Percentiles rank a stretch among this genome's conserved stretches.
These are phyloP conservation scores for Microchirus variegatus DNA, from an alignment of 2,797 vertebrate genomes.

Conservation along the genomic window DNA sequence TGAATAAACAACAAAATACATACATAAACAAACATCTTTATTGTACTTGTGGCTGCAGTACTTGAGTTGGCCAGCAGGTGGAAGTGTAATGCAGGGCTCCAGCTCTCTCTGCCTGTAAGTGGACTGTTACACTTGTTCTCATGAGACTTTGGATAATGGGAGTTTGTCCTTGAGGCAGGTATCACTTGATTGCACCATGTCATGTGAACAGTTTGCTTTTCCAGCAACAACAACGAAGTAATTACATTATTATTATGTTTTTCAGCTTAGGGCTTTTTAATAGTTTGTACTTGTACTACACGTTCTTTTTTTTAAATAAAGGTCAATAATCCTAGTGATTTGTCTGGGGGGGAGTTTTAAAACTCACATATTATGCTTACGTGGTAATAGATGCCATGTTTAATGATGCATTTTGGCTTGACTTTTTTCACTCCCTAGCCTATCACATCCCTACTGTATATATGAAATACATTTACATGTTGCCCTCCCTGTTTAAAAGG, in stretches of 20 bases:
- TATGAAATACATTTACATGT: constrained; percentile 7
- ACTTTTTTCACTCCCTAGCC: neutral
- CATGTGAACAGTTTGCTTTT: neutral
- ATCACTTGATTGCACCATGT: neutral
- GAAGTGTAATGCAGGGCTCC: constrained; percentile 39
- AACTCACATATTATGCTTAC: no score
- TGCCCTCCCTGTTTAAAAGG: constrained; percentile 11
- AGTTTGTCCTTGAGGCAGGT: constrained; percentile 1
- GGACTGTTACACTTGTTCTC: neutral
- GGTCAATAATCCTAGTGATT: no score
- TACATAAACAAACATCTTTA: rapidly evolving
- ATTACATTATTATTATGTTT: constrained; percentile 5
- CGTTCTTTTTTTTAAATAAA: no score
- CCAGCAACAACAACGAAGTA: neutral
- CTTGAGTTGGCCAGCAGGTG: constrained; percentile 35
- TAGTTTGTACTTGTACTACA: neutral
- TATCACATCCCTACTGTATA: neutral
- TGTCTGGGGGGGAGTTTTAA: no score
- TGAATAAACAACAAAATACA: neutral
- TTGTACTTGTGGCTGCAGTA: neutral
- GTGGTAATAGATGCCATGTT: no score
- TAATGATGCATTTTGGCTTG: no score
- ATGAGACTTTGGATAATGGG: neutral
- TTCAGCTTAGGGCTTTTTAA: neutral
- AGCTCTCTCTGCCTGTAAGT: neutral